These are phyloP conservation scores for Lingula anatina DNA, from an alignment of 2,888 invertebrate species.

Conservation along the genomic window DNA sequence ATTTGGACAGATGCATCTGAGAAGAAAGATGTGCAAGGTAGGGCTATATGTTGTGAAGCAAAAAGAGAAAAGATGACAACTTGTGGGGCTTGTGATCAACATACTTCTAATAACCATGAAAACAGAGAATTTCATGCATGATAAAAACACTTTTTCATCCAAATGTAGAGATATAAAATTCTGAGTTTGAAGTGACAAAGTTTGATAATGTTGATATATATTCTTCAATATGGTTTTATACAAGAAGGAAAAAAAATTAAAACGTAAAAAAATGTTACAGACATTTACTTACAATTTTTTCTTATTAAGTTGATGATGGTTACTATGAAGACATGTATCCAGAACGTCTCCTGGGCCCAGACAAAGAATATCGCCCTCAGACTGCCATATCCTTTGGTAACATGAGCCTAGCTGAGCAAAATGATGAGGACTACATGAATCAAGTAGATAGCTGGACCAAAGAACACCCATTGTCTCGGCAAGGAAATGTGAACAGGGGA, in stretches of 20 bases:
- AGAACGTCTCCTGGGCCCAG: slow-evolving; percentile 16
- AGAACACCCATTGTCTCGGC: not conserved
- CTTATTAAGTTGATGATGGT: slow-evolving; percentile 32
- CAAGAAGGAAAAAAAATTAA: too few relatives aligned
- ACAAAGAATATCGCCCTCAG: slow-evolving; percentile 8
- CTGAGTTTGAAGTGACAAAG: too few relatives aligned
- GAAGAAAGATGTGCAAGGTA: slow-evolving; percentile 20
- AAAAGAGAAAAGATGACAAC: too few relatives aligned
- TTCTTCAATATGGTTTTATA: too few relatives aligned
- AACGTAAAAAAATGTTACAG: too few relatives aligned
- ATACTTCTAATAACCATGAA: too few relatives aligned
- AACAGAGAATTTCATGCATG: too few relatives aligned
- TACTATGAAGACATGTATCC: slow-evolving; percentile 45
- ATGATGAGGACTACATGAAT: not conserved
- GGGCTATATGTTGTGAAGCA: not conserved
- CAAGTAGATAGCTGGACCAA: not conserved
- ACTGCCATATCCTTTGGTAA: not conserved
- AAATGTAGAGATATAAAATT: too few relatives aligned
- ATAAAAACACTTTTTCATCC: too few relatives aligned
- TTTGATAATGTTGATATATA: too few relatives aligned
- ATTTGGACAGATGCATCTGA: slow-evolving; percentile 23
- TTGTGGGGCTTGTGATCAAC: too few relatives aligned
- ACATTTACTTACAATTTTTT: too few relatives aligned
- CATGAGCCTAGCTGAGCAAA: not conserved
- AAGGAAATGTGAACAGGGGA: not conserved